Conservation (phyloP, 2,888 invertebrate species). For the Rotaria sp. region DNA sequence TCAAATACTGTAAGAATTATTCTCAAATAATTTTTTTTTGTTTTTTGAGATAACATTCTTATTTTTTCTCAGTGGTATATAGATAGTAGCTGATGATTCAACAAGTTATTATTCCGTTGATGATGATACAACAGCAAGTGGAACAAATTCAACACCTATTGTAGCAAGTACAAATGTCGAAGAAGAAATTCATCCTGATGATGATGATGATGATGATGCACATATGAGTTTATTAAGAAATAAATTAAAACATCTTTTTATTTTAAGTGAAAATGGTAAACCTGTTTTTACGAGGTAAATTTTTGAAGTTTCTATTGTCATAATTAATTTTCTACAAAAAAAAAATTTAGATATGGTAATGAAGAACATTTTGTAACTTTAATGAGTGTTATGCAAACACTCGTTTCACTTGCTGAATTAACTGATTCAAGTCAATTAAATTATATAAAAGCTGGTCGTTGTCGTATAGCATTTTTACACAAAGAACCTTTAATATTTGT, state of each 20-base stretch:
- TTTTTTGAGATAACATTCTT: background rate
- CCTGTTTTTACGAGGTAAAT: conserved; percentile 82
- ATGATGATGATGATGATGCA: background rate
- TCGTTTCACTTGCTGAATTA: conserved; percentile 79
- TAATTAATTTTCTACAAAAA: background rate
- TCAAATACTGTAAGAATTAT: background rate
- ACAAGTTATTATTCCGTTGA: background rate
- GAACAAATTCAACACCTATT: background rate
- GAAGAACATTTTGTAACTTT: conserved; percentile 86
- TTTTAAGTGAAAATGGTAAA: conserved; percentile 88
- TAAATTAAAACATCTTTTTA: conserved; percentile 73
- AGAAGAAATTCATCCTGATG: background rate
- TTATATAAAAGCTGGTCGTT: conserved; percentile 68
- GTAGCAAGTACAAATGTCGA: background rate
- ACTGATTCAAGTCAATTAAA: conserved; percentile 74
- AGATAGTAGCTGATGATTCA: background rate
- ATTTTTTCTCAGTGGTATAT: background rate
- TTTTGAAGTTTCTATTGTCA: background rate
- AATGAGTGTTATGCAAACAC: conserved; percentile 83
- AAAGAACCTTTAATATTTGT: conserved; percentile 79
- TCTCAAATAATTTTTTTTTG: background rate
- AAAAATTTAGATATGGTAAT: conserved; percentile 68
- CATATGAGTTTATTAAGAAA: background rate
- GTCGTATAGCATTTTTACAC: conserved; percentile 80
- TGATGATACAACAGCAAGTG: background rate